Evolutionary conservation across 1,140 invertebrate species (phyloP), one percentile per base, ranked within the genome.

Genomic region (Macrobrachium rosenbergii): DNA sequence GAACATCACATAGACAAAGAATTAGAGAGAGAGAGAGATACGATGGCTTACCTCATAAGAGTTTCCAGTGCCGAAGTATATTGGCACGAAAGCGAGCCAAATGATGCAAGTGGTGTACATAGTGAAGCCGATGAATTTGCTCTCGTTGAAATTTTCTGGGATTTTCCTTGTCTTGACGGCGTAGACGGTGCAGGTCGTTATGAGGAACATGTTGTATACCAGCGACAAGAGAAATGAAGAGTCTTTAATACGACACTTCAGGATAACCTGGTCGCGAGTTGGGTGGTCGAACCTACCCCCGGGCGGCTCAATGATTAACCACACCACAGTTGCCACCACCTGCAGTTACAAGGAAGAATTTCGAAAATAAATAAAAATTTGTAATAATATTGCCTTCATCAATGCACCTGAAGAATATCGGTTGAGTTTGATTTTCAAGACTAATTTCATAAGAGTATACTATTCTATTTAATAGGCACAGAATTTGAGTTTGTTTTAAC

Each of bases 71-170:
- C 94, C 94, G 90, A 94, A 95, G 91, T 95, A 95, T 82, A 95
- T 94, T 43, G 94, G 94, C 73, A 94, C 92, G 90, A 94, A 95
- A 60, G 94, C 93, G 21, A 94, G 91, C 94, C 94, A 95, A 63
- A 95, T 93, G 60, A 95, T 94, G 89, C 94, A 95, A 7, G 94
- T 95, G 5, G 94, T 94, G 91, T 95, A 95, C 94, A 94, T 94
- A n/a, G 94, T 94, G 91, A 94, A 95, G 75, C 94, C 94, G 84
- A 94, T 95, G 88, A 94, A 94, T 89, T 94, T 93, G 52, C 93
- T 94, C 91, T 94, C 94, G 91, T 94, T 95, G 90, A 95, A 94
- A 90, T 94, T 95, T 90, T 94, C 94, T 3, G 93, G 93, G 88
- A 94, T 94, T 91, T 94, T 94, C 19, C 93, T 69, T 3, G 94